These are phyloP conservation scores for Lycaon pictus DNA, from an alignment of 2,113 vertebrate genomes.

Conservation along the genomic window DNA sequence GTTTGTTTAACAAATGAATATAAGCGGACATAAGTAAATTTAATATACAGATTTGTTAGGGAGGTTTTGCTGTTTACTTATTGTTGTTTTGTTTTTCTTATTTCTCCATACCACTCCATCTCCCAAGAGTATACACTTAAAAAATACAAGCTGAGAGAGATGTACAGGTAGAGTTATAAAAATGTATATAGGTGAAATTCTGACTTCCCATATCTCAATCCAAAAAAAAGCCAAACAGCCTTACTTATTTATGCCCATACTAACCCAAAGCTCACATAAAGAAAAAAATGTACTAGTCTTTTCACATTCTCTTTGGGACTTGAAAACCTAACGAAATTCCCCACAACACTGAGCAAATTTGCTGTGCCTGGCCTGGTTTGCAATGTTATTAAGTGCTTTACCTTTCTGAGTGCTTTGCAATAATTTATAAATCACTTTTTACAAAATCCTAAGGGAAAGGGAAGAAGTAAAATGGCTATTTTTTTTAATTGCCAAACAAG, in stretches of 20 bases:
- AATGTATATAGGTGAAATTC: not conserved
- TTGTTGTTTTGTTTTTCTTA: not conserved
- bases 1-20: not conserved
- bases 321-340: conserved; percentile 37
- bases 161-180: not conserved
- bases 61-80: not conserved
- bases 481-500: conserved; percentile 24
- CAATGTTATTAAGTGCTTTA: conserved; percentile 66
- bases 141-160: conserved; percentile 23
- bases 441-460: conserved; percentile 53
- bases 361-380: not conserved
- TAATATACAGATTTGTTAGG: not conserved
- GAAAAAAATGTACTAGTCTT: not conserved
- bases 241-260: conserved; percentile 47
- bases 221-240: conserved; percentile 27
- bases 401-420: conserved; percentile 61
- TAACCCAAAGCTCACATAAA: conserved; percentile 40
- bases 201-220: not conserved
- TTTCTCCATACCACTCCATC: not conserved
- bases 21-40: not conserved
- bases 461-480: not conserved
- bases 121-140: not conserved
- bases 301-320: conserved; percentile 21
- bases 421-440: conserved; percentile 71
- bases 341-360: conserved; percentile 27